These are phyloP conservation scores for Sinosuthora webbiana DNA, from an alignment of 2,113 vertebrate genomes.

Conservation along the genomic window DNA sequence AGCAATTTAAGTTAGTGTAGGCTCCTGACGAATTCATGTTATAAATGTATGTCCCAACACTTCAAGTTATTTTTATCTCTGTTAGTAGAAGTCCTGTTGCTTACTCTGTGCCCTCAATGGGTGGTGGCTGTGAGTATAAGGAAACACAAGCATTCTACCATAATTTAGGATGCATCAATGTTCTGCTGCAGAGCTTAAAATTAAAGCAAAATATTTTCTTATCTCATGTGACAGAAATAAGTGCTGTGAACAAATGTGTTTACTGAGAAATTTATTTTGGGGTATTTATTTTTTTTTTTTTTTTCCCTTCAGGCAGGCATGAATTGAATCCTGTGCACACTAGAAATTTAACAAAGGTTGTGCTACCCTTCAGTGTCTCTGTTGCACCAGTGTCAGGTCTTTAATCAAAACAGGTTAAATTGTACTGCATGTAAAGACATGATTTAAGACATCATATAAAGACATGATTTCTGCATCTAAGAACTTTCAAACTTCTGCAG, in stretches of 20 bases:
- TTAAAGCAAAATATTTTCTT: conserved; percentile 9
- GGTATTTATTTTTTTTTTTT: neutral
- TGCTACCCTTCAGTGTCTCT: neutral
- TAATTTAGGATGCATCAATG: neutral
- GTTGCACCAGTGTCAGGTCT: neutral
- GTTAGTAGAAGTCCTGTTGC: neutral
- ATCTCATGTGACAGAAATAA: neutral
- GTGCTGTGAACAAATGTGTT: neutral
- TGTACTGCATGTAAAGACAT: neutral
- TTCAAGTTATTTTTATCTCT: neutral
- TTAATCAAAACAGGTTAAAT: neutral
- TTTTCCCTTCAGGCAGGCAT: neutral
- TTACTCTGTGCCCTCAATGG: neutral
- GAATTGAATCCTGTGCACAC: neutral
- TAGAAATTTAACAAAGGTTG: neutral
- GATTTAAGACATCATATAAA: neutral
- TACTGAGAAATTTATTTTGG: neutral
- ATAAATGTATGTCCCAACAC: neutral
- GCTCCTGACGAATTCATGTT: neutral
- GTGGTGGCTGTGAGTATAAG: neutral
- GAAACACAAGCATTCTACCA: neutral
- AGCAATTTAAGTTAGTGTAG: neutral
- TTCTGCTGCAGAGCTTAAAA: conserved; percentile 8
- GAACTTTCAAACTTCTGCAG: neutral
- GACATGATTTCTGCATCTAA: neutral